Evolutionary conservation across 2,797 vertebrate species (phyloP).

Genomic region (Odontamblyopus lacepedii): DNA sequence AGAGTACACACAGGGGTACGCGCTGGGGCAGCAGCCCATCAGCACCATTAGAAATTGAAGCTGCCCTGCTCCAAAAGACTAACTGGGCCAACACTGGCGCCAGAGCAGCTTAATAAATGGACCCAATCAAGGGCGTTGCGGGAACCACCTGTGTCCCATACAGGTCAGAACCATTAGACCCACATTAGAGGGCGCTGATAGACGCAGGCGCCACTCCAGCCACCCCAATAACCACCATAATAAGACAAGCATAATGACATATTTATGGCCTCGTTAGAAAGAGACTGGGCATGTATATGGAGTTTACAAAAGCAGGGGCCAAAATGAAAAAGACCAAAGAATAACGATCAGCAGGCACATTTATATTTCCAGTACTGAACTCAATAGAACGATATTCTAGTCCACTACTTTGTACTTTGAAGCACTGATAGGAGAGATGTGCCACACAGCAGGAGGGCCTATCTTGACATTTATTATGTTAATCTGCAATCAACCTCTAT

Average conservation of each 20-base stretch:
- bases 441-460: conserved; percentile 71
- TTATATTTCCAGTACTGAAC: conserved; percentile 48
- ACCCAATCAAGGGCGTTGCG: conserved; percentile 78
- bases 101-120: conserved; percentile 78
- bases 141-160: conserved; percentile 80
- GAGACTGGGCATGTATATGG: conserved; percentile 38
- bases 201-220: conserved; percentile 73
- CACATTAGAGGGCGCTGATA: conserved; percentile 78
- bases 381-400: neutral
- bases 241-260: conserved; percentile 76
- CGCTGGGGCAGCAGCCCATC: conserved; percentile 65
- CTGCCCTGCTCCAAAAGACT: conserved; percentile 72
- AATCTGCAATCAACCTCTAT: conserved; percentile 67
- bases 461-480: conserved; percentile 74
- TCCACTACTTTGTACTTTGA: conserved; percentile 4
- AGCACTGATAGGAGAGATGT: conserved; percentile 53
- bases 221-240: conserved; percentile 78
- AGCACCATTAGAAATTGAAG: conserved; percentile 74
- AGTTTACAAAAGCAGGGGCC: conserved; percentile 30
- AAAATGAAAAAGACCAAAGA: conserved; percentile 22
- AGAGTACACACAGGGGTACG: conserved; percentile 34
- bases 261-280: conserved; percentile 63
- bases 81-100: conserved; percentile 61
- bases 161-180: conserved; percentile 84
- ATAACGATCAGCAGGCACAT: conserved; percentile 18